Evolutionary conservation across 2,113 vertebrate species (phyloP), one percentile per base, ranked within the genome.

Genomic region (Anarrhichthys ocellatus): DNA sequence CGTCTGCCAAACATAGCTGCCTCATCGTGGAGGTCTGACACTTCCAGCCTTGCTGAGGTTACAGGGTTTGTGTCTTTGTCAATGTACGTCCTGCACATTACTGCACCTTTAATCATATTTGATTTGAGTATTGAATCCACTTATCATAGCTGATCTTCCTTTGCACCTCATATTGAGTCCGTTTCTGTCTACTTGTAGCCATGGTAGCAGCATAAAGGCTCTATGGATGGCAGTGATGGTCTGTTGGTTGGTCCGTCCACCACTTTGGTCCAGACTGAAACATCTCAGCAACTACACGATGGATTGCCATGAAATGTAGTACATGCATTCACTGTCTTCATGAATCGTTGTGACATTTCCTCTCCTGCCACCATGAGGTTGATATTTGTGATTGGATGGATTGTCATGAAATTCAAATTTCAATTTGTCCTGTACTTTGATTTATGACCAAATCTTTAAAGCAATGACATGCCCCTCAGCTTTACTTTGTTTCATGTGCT

Each of bases 1-100:
- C 78, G 24, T 66, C 18, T 76, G 92, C 87, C 88, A 87, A 81
- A 75, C 59, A 71, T 63, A 36, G 44, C 78, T 24, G 62, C 85
- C 74, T 84, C 77, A 81, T 88, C 76, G 17, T 18, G 61, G 22
- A 48, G 72, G 63, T 71, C 64, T 67, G 66, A 64, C 29, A 7
- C 50, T 69, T 9, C 13, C 11, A 62, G 50, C 69, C 52, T 77
- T 34, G 65, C 14, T 61, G 42, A 44, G 38, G 52, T 79, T 81
- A 65, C 73, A 69, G 6, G 1, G 56, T 59, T 59, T 70, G 74
- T 61, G 36, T 78, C 38, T 54, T 58, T 48, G 44, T 66, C 17
- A 17, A 22, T 68, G 1, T 73, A 18, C 54, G 15, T 71, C 38
- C 20, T 78, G 24, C 17, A 9, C 24, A 36, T 52, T 48, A 62